phyloP scores from a whole-genome alignment of 2,797 vertebrate species.

The Nyctibius grandis region DNA sequence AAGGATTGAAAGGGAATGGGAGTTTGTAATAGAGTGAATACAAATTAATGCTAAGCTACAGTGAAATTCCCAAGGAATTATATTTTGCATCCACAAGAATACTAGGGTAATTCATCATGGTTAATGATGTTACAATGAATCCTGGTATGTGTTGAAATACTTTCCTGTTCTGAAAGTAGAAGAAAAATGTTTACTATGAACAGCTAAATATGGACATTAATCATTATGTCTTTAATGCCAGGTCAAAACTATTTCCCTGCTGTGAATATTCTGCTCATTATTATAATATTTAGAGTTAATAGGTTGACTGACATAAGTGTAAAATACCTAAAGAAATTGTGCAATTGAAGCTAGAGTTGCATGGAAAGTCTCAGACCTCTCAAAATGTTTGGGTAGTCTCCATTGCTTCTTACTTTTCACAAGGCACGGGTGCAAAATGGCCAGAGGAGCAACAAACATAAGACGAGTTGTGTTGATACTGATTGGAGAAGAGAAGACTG shows the following conservation, averaged over 20 bases:
- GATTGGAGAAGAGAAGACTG: too few relatives aligned
- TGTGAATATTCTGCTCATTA: not conserved
- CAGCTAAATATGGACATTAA: slow-evolving; percentile 13
- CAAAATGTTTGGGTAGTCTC: not conserved
- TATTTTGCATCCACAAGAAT: not conserved
- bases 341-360: not conserved
- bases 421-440: not conserved
- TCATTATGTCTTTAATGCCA: slow-evolving; percentile 28
- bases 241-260: not conserved
- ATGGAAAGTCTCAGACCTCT: not conserved
- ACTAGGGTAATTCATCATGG: not conserved
- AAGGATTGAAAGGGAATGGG: not conserved
- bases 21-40: not conserved
- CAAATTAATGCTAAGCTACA: not conserved
- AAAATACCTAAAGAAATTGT: not conserved
- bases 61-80: slow-evolving; percentile 1
- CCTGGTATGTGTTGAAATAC: slow-evolving; percentile 15
- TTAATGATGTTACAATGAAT: slow-evolving; percentile 19
- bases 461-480: not conserved
- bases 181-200: slow-evolving; percentile 33
- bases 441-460: not conserved
- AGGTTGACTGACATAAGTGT: not conserved
- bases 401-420: not conserved
- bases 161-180: slow-evolving; percentile 23
- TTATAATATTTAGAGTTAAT: not conserved